Evolutionary conservation across 2,113 vertebrate genomes (phyloP).

Genomic region (Regulus satrapa): DNA sequence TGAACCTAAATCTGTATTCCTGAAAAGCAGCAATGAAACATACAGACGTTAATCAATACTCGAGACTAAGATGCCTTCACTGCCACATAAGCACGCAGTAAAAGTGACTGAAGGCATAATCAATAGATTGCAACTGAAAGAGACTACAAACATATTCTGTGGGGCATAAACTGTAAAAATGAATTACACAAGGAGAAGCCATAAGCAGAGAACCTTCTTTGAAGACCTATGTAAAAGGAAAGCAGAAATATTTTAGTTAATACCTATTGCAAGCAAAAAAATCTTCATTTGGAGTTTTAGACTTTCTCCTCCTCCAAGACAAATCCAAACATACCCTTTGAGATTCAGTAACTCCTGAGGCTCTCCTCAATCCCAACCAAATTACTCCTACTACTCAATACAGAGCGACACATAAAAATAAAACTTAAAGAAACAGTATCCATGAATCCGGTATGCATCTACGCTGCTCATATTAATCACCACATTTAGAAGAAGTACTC

Average conservation of each 20-base stretch:
- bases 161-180: neutral
- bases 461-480: neutral
- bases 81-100: neutral
- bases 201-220: neutral
- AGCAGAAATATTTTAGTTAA: conserved; percentile 27
- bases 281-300: neutral
- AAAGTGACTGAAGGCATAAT: neutral
- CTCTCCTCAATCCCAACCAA: neutral
- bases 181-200: neutral
- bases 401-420: neutral
- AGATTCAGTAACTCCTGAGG: neutral
- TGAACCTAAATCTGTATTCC: neutral
- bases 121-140: neutral
- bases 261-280: neutral
- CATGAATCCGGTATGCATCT: neutral
- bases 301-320: neutral
- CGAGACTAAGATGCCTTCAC: neutral
- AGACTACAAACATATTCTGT: neutral
- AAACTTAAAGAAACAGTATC: neutral
- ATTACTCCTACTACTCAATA: neutral
- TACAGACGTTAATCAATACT: neutral
- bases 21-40: neutral
- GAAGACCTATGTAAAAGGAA: conserved; percentile 22
- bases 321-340: neutral
- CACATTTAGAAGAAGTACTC: neutral